A percentile compares a stretch with the other conserved stretches of the same genome.
Conservation (phyloP, 2,797 vertebrate genomes). For the Lacerta bilineata region DNA sequence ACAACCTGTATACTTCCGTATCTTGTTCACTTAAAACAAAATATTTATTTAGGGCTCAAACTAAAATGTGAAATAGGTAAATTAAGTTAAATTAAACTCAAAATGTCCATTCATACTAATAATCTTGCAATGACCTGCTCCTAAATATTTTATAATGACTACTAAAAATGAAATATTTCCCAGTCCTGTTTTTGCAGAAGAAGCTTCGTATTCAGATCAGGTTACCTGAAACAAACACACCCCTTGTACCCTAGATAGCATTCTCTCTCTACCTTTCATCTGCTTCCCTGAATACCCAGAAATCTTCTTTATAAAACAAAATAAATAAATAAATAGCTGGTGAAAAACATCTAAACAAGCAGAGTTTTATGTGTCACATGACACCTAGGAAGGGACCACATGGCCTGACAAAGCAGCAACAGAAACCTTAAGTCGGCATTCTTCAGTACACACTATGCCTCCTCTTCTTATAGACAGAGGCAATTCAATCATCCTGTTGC, state of each 20-base stretch:
- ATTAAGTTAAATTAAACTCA: slow-evolving; percentile 3
- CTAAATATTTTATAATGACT: background rate
- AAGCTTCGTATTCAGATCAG: background rate
- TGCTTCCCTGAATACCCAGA: background rate
- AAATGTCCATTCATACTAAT: background rate
- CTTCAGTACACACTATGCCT: slow-evolving; percentile 80
- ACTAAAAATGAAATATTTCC: slow-evolving; percentile 14
- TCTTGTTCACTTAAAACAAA: background rate
- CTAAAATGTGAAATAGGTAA: background rate
- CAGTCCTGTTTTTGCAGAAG: background rate
- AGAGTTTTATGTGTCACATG: slow-evolving; percentile 90
- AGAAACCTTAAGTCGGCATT: slow-evolving; percentile 94
- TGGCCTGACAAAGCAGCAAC: slow-evolving; percentile 88
- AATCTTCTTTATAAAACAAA: background rate
- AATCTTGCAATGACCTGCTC: background rate
- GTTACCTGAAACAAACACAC: background rate
- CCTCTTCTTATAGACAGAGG: slow-evolving; percentile 77
- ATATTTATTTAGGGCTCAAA: slow-evolving; percentile 13
- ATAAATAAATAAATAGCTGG: background rate
- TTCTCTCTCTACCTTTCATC: background rate
- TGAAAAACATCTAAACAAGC: slow-evolving; percentile 10
- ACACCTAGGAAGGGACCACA: slow-evolving; percentile 91
- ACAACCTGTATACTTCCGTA: background rate
- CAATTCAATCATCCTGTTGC: slow-evolving; percentile 79
- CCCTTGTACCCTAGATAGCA: background rate